Base-by-base conservation (phyloP, 2,888 invertebrate species). In the Macrostomum cliftonense region DNA sequence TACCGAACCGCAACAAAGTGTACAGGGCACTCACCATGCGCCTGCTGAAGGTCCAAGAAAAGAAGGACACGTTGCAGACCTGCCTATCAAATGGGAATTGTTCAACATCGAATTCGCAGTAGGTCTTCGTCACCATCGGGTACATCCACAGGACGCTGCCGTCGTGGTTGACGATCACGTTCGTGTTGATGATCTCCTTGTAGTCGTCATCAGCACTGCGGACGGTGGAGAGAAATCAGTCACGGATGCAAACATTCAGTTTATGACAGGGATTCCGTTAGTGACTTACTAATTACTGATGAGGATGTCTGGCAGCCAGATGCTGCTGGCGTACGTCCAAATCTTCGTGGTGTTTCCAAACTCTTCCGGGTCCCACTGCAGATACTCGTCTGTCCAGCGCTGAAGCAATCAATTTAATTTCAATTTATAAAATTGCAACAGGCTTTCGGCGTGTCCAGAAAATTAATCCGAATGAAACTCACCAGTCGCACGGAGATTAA, bases 41-140 rank as follows among this genome's bases (percentile, higher is more conserved):
- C 5, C 17, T 19, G 40, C 20, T 40, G 20, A 17, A 40, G 9
- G 40, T 40, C 40, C 40, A 43, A 9, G 17, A 19, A 9, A 95
- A 95, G 63, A 97, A 97, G 72, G 95, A 95, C 91, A 97, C 95
- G 59, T 89, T 85, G 72, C 97, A 97, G 7, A 83, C 85, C 76
- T 97, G 95, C 71, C 95, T 89, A 74, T 97, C 95, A 72, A 97
- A 99, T 5, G 97, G 97, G 68, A 97, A 97, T 71, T 89, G 97
- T 57, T 91, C 88, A 54, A 97, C 97, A 72, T 97, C 93, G 64
- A 97, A 97, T 28, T 89, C 89, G 74, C 97, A 97, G 49, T 93
- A 93, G 71, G 89, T 91, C 77, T 85, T 91, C 73, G 95, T 97
- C 71, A 97, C 97, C 51, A 97, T 95, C 42, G 97, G 97, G 7